Evolutionary conservation across 1,140 invertebrate species (phyloP).

Genomic region (Drosophila chauvacae): DNA sequence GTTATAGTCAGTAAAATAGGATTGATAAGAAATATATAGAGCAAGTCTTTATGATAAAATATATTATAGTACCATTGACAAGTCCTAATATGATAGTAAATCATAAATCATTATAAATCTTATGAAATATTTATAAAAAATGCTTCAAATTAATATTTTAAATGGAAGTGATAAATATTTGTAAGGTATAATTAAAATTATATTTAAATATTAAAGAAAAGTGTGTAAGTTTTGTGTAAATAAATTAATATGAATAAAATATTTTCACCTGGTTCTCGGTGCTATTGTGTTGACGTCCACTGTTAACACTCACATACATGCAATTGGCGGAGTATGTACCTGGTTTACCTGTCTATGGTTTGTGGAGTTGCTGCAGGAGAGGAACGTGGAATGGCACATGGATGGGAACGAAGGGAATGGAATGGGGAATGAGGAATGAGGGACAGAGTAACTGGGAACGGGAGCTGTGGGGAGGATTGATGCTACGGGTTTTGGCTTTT

Average conservation of each 20-base stretch:
- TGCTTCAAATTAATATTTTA: too few relatives aligned
- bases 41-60: not conserved
- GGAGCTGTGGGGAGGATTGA: constrained; percentile 21
- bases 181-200: not conserved
- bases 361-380: constrained; percentile 3
- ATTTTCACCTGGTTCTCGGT: not conserved
- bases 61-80: not conserved
- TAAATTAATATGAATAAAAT: not conserved
- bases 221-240: too few relatives aligned
- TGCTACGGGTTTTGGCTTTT: constrained; percentile 37
- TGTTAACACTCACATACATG: constrained; percentile 25
- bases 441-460: not conserved
- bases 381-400: not conserved
- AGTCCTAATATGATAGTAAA: not conserved
- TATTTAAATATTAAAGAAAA: not conserved
- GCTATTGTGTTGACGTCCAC: not conserved
- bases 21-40: not conserved
- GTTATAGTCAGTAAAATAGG: not conserved
- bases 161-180: not conserved
- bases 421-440: not conserved
- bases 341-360: constrained; percentile 49
- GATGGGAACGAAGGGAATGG: not conserved
- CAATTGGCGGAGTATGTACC: constrained; percentile 37
- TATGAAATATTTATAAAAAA: too few relatives aligned
- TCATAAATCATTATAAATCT: not conserved